Evolutionary conservation across 2,888 invertebrate species (phyloP), one percentile per base, ranked within the genome.

Genomic region (Macroteleia sp.): DNA sequence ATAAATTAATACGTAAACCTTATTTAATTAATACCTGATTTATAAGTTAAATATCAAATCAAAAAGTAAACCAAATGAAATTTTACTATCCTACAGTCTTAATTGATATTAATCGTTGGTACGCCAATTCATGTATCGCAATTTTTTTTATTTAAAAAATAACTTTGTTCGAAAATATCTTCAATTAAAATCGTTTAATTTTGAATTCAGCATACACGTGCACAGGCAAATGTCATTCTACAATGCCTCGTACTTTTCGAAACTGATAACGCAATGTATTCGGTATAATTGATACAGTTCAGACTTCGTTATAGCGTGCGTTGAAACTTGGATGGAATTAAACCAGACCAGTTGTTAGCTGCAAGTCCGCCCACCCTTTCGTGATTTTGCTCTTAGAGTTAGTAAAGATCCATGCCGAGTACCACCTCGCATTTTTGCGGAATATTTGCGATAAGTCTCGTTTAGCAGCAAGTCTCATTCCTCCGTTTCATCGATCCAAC

Each of bases 391-490:
- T 62, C 75, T 77, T 76, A 56, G 61, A 80, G 82, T 75, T 81
- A 57, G 77, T 56, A 83, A 80, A 83, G 84, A 82, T 84, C 83
- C 83, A 80, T 81, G 85, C 86, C 85, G 84, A 85, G 86, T 87
- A 87, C 86, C 87, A 86, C 85, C 86, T 83, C 82, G 85, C 84
- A 86, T 88, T 88, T 88, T 86, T 88, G 83, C 81, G 84, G 85
- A 86, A 85, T 62, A 69, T 61, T 44, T 66, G 36, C 85, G 87
- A 88, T 86, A 86, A 85, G 77, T 61, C 39, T n/a, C 50, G 22
- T 44, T 32, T 39, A 66, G 48, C 50, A 71, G n/a, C n/a, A n/a
- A n/a, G 41, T 76, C 70, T n/a, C 74, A 28, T 57, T 64, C 56
- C 42, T 56, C 52, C 32, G 50, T 70, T 69, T 61, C 80, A 54